phyloP scores from a whole-genome alignment of 2,113 vertebrate genomes.

The Hippocampus guttulatus region DNA sequence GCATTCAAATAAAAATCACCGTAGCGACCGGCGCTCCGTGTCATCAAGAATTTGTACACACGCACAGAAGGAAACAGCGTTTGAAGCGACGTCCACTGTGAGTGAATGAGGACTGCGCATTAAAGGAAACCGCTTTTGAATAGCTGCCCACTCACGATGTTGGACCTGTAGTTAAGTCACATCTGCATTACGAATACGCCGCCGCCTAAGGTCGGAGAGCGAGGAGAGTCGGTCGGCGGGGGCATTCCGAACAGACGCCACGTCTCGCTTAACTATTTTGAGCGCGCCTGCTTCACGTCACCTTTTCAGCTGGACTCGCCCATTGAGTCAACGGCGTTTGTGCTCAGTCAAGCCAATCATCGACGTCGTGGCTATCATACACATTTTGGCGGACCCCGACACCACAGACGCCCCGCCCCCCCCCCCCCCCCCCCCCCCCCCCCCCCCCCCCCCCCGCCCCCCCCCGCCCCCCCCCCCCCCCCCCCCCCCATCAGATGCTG shows the following conservation, averaged over 20 bases:
- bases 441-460: neutral
- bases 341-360: neutral
- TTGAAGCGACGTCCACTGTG: too few species aligned
- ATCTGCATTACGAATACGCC: neutral
- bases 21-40: too few species aligned
- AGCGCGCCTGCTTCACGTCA: neutral
- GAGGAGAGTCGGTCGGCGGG: neutral
- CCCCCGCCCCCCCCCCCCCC: neutral
- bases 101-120: too few species aligned
- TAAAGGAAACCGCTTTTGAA: neutral
- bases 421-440: neutral
- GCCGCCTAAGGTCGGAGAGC: neutral
- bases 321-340: neutral
- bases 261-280: neutral
- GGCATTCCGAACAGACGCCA: slow-evolving; percentile 1
- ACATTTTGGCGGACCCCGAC: neutral
- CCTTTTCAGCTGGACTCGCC: neutral
- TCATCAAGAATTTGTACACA: too few species aligned
- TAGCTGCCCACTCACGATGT: neutral
- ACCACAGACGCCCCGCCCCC: too few species aligned
- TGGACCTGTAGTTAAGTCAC: neutral
- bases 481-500: neutral
- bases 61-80: too few species aligned
- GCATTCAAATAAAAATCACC: too few species aligned
- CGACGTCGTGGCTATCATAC: neutral